phyloP scores from a whole-genome alignment of 2,888 invertebrate genomes.

The Callyntrura sp. region DNA sequence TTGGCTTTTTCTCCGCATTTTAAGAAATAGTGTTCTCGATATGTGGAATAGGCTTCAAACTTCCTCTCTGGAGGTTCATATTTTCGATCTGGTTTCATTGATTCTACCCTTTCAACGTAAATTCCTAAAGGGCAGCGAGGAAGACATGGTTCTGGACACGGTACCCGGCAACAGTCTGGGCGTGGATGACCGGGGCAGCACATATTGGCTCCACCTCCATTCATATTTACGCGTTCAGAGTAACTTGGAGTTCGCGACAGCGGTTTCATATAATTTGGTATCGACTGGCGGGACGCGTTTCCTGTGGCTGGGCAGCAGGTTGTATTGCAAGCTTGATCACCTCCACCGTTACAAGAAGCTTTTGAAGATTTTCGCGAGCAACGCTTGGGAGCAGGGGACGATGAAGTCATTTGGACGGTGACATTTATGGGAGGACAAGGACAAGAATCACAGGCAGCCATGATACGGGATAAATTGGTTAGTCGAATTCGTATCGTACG shows the following conservation, averaged over 20 bases:
- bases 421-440: constrained; percentile 72
- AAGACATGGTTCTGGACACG: constrained; percentile 66
- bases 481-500: too few species aligned
- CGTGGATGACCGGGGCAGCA: constrained; percentile 77
- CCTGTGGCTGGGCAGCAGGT: constrained; percentile 34
- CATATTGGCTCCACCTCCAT: constrained; percentile 46
- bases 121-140: constrained; percentile 78
- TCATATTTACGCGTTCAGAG: constrained; percentile 60
- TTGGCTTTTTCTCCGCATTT: constrained; percentile 74
- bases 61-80: constrained; percentile 75
- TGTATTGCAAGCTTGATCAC: constrained; percentile 22
- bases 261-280: constrained; percentile 75
- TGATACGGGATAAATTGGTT: neutral
- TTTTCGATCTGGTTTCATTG: constrained; percentile 73
- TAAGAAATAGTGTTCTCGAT: constrained; percentile 75
- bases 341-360: constrained; percentile 54
- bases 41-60: constrained; percentile 73
- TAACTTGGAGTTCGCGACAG: constrained; percentile 75
- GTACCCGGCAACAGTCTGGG: constrained; percentile 78
- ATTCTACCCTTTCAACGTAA: constrained; percentile 67
- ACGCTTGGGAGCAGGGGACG: constrained; percentile 45
- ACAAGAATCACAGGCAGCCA: constrained; percentile 71
- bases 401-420: constrained; percentile 69
- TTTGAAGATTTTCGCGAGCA: constrained; percentile 62
- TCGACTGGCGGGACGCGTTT: constrained; percentile 37